Conservation (phyloP, 2,113 vertebrate species). For the Furnarius figulus region DNA sequence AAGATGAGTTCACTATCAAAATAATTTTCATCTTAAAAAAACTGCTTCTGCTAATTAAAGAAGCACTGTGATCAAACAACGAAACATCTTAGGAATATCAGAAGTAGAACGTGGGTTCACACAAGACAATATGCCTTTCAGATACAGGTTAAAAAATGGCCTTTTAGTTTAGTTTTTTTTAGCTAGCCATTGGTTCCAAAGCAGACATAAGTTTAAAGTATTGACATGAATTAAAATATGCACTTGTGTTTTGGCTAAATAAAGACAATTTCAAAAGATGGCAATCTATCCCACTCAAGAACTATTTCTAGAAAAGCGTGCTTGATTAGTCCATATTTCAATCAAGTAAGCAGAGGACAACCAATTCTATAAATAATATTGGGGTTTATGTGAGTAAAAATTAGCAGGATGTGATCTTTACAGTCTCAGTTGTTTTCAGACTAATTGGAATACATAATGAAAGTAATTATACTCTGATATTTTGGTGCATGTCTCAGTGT, state of each 20-base stretch:
- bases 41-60: neutral
- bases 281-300: neutral
- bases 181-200: neutral
- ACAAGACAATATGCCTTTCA: neutral
- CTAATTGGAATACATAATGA: constrained; percentile 50
- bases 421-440: constrained; percentile 45
- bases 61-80: neutral
- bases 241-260: constrained; percentile 6
- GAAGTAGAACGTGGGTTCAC: neutral
- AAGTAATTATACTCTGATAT: constrained; percentile 46
- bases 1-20: neutral
- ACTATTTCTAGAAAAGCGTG: constrained; percentile 14
- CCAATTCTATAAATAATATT: constrained; percentile 37
- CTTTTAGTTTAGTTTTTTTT: neutral
- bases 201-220: neutral
- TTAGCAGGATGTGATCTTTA: neutral
- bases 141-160: neutral
- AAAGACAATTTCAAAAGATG: constrained; percentile 11
- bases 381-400: constrained; percentile 37
- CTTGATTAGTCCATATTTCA: constrained; percentile 40
- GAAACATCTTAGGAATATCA: rapidly evolving
- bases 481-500: constrained; percentile 13
- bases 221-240: neutral
- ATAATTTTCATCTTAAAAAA: neutral
- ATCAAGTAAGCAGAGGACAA: constrained; percentile 50